phyloP scores from a whole-genome alignment of 2,888 invertebrate species.

The Parasteatoda lunata region DNA sequence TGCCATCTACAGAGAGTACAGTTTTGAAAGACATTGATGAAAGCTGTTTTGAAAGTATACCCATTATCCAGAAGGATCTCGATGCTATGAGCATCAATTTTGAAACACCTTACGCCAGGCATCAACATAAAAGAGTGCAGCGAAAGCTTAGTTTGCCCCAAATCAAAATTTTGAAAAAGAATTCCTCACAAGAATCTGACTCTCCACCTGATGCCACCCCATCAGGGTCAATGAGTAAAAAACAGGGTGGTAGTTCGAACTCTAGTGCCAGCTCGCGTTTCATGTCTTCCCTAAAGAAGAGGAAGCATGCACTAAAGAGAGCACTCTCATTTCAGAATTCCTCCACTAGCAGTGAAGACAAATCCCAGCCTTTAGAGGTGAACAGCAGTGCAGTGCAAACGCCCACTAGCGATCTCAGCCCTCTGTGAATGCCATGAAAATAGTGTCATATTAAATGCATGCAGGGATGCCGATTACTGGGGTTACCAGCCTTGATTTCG shows the following conservation, averaged over 20 bases:
- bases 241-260: slow-evolving; percentile 27
- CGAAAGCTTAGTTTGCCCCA: slow-evolving; percentile 62
- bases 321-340: slow-evolving; percentile 63
- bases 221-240: slow-evolving; percentile 1
- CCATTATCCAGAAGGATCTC: slow-evolving; percentile 60
- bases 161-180: slow-evolving; percentile 60
- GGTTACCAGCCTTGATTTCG: too few species aligned
- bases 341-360: slow-evolving; percentile 60
- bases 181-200: slow-evolving; percentile 63
- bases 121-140: slow-evolving; percentile 41
- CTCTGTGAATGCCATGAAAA: neutral
- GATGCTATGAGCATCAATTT: slow-evolving; percentile 64
- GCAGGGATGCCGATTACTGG: too few species aligned
- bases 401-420: neutral
- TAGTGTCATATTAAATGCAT: too few species aligned
- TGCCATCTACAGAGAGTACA: neutral
- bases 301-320: slow-evolving; percentile 61
- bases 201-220: slow-evolving; percentile 48
- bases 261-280: slow-evolving; percentile 48
- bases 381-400: neutral
- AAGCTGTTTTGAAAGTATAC: slow-evolving; percentile 47
- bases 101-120: slow-evolving; percentile 46
- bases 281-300: slow-evolving; percentile 50
- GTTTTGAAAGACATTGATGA: slow-evolving; percentile 17
- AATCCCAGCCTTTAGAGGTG: slow-evolving; percentile 24